Evolutionary conservation across 2,888 invertebrate genomes (phyloP).

Genomic region (Lymantria dispar): DNA sequence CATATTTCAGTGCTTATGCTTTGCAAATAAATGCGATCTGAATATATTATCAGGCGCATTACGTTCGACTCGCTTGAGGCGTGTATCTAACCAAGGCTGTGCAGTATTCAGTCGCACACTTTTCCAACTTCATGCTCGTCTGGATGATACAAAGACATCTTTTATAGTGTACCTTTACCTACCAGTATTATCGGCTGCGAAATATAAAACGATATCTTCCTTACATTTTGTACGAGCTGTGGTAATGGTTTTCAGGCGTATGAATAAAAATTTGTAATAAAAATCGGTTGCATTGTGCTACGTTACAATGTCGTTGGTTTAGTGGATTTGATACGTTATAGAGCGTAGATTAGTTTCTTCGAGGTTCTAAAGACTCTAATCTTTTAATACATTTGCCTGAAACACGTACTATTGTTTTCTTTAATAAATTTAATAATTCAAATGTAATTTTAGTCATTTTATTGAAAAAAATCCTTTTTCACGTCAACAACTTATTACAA

Average conservation of each 20-base stretch:
- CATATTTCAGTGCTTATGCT: slow-evolving; percentile 71
- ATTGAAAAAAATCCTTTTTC: no score
- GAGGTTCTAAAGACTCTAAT: no score
- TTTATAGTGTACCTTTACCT: slow-evolving; percentile 38
- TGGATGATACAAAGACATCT: slow-evolving; percentile 45
- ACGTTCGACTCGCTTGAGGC: slow-evolving; percentile 72
- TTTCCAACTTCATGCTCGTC: slow-evolving; percentile 56
- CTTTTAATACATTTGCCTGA: no score
- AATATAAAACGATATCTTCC: slow-evolving; percentile 36
- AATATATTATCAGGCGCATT: slow-evolving; percentile 78
- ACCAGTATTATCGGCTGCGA: slow-evolving; percentile 35
- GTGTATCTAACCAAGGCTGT: slow-evolving; percentile 57
- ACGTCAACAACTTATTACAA: no score
- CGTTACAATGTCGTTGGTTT: no score
- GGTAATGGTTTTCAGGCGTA: slow-evolving; percentile 24
- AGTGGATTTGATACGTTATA: no score
- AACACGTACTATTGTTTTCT: no score
- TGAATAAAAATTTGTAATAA: slow-evolving; percentile 21
- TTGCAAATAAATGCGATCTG: slow-evolving; percentile 73
- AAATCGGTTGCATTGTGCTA: background rate
- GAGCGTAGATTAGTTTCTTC: no score
- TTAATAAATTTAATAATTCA: no score
- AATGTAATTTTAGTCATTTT: no score
- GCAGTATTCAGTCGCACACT: slow-evolving; percentile 65
- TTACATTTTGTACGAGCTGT: slow-evolving; percentile 25